Evolutionary conservation across 2,113 vertebrate species (phyloP).

Genomic region (Pelecanus crispus): DNA sequence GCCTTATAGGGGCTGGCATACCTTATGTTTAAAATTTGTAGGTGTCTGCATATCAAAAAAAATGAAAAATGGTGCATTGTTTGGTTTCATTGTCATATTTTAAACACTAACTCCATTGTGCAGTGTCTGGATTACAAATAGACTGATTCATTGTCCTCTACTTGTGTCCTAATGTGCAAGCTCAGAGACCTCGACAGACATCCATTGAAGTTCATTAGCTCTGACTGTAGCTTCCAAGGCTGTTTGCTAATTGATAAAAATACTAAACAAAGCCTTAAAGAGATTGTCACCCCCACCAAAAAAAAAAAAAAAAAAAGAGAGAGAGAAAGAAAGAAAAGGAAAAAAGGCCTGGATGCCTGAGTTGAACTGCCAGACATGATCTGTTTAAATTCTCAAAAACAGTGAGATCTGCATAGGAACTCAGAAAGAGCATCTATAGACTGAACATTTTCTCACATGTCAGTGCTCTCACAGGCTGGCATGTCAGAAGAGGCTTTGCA

Average conservation of each 20-base stretch:
- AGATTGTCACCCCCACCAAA: background rate
- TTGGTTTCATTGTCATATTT: background rate
- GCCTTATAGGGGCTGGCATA: background rate
- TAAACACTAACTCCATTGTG: background rate
- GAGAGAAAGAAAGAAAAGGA: background rate
- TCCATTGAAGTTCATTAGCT: background rate
- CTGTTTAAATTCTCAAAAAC: conserved; percentile 5
- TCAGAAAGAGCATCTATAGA: conserved; percentile 40
- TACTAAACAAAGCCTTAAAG: background rate
- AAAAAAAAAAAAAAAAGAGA: background rate
- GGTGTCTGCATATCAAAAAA: background rate
- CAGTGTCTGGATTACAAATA: background rate
- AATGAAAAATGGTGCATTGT: background rate
- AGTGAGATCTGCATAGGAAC: conserved; percentile 2
- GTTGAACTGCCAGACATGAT: conserved; percentile 35
- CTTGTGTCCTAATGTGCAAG: background rate
- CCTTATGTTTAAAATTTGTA: background rate
- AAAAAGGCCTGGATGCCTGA: background rate
- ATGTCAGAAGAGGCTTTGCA: conserved; percentile 52
- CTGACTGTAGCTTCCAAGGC: background rate
- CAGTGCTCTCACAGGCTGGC: conserved; percentile 45
- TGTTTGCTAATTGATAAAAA: conserved; percentile 4
- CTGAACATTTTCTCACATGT: conserved; percentile 30
- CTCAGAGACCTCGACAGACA: background rate
- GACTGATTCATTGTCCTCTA: background rate